phyloP scores from a whole-genome alignment of 2,888 invertebrate genomes.

The Drosophila paramelanica region DNA sequence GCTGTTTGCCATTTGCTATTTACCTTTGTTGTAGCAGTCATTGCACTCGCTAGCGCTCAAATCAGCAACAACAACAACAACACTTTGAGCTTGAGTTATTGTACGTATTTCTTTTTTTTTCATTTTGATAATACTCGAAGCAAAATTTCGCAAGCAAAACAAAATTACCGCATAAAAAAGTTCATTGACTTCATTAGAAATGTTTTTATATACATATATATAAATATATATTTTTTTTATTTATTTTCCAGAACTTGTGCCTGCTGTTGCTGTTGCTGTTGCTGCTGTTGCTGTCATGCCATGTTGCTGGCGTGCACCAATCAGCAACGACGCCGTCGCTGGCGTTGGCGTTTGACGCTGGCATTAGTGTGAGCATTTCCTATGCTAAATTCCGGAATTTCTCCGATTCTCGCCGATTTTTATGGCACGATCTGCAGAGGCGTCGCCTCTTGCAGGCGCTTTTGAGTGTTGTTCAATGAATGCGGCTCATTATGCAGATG shows the following conservation, averaged over 20 bases:
- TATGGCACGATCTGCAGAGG: slow-evolving; percentile 56
- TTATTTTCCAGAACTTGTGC: slow-evolving; percentile 36
- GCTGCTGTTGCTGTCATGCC: slow-evolving; percentile 3
- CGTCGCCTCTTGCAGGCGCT: slow-evolving; percentile 31
- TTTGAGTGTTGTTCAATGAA: slow-evolving; percentile 58
- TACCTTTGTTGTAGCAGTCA: slow-evolving; percentile 63
- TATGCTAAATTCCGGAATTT: slow-evolving; percentile 24
- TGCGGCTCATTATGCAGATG: slow-evolving; percentile 70
- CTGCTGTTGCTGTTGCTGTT: slow-evolving; percentile 30
- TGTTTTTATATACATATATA: slow-evolving; percentile 28
- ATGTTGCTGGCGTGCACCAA: slow-evolving; percentile 70
- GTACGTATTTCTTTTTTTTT: slow-evolving; percentile 25
- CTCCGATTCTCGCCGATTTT: slow-evolving; percentile 37
- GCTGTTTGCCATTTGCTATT: slow-evolving; percentile 22
- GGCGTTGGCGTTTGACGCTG: slow-evolving; percentile 27
- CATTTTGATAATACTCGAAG: slow-evolving; percentile 64
- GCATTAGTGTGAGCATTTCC: slow-evolving; percentile 49
- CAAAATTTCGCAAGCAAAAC: slow-evolving; percentile 61
- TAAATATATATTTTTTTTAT: slow-evolving; percentile 18
- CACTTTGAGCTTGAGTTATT: slow-evolving; percentile 48
- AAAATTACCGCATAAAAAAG: slow-evolving; percentile 81
- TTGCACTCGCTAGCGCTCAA: slow-evolving; percentile 57
- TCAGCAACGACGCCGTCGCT: slow-evolving; percentile 62
- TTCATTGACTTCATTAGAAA: slow-evolving; percentile 79
- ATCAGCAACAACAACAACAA: slow-evolving; percentile 35